phyloP scores from a whole-genome alignment of 2,113 vertebrate genomes.

The Macrotis lagotis region DNA sequence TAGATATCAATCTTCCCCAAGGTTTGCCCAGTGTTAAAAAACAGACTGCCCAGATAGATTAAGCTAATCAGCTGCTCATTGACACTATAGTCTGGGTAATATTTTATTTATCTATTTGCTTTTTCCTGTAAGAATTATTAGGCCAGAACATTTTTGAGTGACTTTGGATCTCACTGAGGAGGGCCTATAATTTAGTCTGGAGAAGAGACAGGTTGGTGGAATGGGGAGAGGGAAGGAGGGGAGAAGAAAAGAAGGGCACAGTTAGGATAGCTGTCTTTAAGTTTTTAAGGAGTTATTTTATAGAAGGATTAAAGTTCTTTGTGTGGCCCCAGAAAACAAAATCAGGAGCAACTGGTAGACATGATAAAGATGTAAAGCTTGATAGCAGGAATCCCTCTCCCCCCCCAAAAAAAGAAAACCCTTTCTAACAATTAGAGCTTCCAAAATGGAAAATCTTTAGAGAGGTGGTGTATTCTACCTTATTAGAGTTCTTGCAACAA shows the following conservation, averaged over 20 bases:
- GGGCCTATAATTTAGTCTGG: too few species aligned
- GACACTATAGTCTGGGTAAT: not conserved
- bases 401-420: too few species aligned
- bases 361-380: not conserved
- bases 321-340: too few species aligned
- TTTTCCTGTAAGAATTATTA: too few species aligned
- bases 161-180: too few species aligned
- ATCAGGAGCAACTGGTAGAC: too few species aligned
- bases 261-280: too few species aligned
- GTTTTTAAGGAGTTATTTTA: too few species aligned
- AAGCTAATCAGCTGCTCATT: not conserved
- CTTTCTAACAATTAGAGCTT: not conserved
- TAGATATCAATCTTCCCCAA: not conserved
- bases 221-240: too few species aligned
- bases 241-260: accelerated
- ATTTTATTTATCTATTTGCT: not conserved
- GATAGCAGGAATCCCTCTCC: not conserved
- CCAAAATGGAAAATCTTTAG: not conserved
- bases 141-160: too few species aligned
- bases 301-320: too few species aligned
- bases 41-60: not conserved
- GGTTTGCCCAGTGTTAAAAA: not conserved
- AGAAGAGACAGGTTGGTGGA: too few species aligned
- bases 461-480: not conserved
- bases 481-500: not conserved